Evolutionary conservation across 2,888 invertebrate genomes (phyloP), one percentile per base, ranked within the genome.

Genomic region (Drosophila acutilabella): DNA sequence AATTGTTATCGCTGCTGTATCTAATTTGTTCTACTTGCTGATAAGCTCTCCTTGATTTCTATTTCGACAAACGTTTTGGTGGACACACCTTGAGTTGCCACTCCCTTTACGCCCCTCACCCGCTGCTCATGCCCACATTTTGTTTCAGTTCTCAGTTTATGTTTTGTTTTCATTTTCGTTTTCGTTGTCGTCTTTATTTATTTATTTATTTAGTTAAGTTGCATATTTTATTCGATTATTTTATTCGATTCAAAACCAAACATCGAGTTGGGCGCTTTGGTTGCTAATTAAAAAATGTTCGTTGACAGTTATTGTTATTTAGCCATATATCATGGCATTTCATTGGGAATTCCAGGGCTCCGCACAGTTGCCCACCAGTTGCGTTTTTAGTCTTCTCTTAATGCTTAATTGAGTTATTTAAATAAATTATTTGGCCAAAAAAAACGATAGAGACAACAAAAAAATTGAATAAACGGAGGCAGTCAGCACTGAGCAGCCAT

Each of bases 381-480:
- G 80, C 86, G 80, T 82, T 88, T 85, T 86, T 30, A 8, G 30
- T 30, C 30, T 30, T 30, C 30, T 30, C 30, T 75, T 36, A 36
- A 88, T 86, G 81, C 89, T 78, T 86, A 89, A 86, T 86, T 86
- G 89, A 86, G 85, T 86, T 89, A 86, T 86, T 86, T 86, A 89
- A 89, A 89, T 84, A 89, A 74, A 84, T 88, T 87, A 85, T 79
- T 87, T 87, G 72, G 72, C 87, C 62, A 83, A 74, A 11, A 36
- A 36, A 36, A 36, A 36, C 7, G 13, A 36, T 8, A 36, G 36
- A 36, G 2, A 23, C 6, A 20, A 5, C 5, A 1, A 23, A 23
- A 23, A 23, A 23, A 23, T 4, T 23, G 23, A 36, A 11, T 4
- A 86, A 66, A 66, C 66, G 36, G 66, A 64, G 65, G 57, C 71